A percentile compares a stretch with the other conserved stretches of the same genome.
Conservation (phyloP, 35 echinoderm and acorn worm species). For the Hemicentrotus pulcherrimus region DNA sequence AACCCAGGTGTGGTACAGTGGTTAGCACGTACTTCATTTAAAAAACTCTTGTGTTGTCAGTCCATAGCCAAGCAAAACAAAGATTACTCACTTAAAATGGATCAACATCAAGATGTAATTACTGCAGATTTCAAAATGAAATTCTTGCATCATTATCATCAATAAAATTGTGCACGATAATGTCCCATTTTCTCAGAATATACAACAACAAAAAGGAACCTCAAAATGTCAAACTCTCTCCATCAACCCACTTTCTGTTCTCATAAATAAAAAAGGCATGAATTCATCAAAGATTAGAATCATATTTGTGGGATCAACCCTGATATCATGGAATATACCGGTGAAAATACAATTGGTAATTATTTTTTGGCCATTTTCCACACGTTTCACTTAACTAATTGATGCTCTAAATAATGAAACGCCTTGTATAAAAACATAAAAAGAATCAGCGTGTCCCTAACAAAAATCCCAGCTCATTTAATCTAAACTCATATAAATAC, state of each 20-base stretch:
- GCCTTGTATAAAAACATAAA: neutral
- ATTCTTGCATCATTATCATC: neutral
- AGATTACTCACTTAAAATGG: too few relatives aligned
- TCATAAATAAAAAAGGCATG: neutral
- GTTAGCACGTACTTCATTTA: too few relatives aligned
- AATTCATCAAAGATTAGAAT: neutral
- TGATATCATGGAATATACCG: neutral
- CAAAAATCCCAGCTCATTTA: neutral
- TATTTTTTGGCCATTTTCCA: neutral
- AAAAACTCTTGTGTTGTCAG: too few relatives aligned
- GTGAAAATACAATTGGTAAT: neutral
- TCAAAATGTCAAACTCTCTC: neutral
- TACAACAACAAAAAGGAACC: neutral
- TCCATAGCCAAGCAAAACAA: too few relatives aligned
- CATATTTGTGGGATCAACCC: neutral
- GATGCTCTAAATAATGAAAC: neutral
- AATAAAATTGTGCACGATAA: neutral
- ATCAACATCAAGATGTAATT: neutral
- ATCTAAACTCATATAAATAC: neutral
- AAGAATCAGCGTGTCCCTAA: neutral
- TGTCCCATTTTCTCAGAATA: neutral
- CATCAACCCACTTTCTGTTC: neutral
- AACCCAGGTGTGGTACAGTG: too few relatives aligned
- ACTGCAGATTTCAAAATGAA: neutral
- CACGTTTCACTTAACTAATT: slow-evolving; percentile 19